Base-by-base conservation (phyloP, 1,140 invertebrate species). In the Cephus cinctus region DNA sequence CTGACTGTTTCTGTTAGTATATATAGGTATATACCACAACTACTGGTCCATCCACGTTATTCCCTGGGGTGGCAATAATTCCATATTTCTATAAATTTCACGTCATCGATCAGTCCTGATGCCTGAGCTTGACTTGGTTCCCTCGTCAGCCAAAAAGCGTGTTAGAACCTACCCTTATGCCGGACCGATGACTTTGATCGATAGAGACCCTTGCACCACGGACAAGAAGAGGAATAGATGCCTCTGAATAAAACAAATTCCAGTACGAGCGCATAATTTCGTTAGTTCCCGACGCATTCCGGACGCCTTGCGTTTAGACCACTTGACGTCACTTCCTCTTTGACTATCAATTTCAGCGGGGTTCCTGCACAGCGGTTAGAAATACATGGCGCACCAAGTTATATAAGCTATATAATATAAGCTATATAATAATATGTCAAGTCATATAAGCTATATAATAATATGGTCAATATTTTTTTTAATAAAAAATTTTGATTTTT, bases 1-100 rank as follows among this genome's bases (percentile, higher is more conserved):
- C 43, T 43, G 42, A 27, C 50, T 55, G 44, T 52, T 52, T 41
- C 47, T 52, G 34, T 25, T 15, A 39, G 43, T 8, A 39, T 41
- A 31, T 30, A 54, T 46, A 41, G 8, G 47, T 25, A 19, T 38
- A 48, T 50, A 42, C 50, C 38, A 54, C 38, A 30, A 12, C 16
- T 4, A 5, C n/a, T n/a, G n/a, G 43, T 45, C 43, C 43, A 45
- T 45, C 32, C 12, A 15, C 27, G 43, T 25, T 45, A 35, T 36
- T 35, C 43, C 43, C 12, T 5, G 32, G 14, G 32, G 38, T 15
- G 12, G 22, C n/a, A 43, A 32, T 31, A 47, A 40, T 40, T 40
- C 31, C 23, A 40, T 47, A 40, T 47, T 47, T 40, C 45, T 47
- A 27, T 39, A 47, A 40, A 40, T 23, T 19, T n/a, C 35, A 30